phyloP scores from a whole-genome alignment of 2,888 invertebrate genomes.

The Erebia palarica region DNA sequence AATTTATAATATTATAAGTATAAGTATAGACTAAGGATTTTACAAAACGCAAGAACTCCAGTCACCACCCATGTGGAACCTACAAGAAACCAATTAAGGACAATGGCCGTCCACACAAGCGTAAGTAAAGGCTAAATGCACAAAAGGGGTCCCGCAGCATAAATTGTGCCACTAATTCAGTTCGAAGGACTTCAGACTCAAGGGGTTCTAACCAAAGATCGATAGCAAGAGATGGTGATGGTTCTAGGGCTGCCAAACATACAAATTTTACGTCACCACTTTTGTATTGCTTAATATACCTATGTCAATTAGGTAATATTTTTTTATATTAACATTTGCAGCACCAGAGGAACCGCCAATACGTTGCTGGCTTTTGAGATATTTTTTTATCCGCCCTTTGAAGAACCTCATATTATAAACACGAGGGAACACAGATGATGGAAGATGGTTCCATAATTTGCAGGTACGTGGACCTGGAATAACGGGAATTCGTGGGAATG shows the following conservation, averaged over 20 bases:
- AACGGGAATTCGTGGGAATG: too few species aligned
- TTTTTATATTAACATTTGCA: too few species aligned
- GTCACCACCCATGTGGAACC: not conserved
- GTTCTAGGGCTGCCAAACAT: conserved; percentile 42
- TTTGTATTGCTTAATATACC: too few species aligned
- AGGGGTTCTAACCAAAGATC: conserved; percentile 75
- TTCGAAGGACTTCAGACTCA: conserved; percentile 67
- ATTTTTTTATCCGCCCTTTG: too few species aligned
- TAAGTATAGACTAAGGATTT: not conserved
- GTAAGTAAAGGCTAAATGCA: conserved; percentile 39
- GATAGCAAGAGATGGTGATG: conserved; percentile 76
- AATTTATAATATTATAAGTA: too few species aligned
- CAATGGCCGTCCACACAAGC: conserved; percentile 38
- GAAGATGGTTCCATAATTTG: too few species aligned
- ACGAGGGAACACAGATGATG: too few species aligned
- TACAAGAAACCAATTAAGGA: conserved; percentile 42
- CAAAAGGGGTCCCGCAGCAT: conserved; percentile 50
- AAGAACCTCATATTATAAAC: too few species aligned
- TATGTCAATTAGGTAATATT: too few species aligned
- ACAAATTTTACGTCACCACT: not conserved
- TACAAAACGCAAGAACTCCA: not conserved
- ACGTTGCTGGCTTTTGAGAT: too few species aligned
- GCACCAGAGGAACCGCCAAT: too few species aligned
- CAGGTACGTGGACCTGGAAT: too few species aligned
- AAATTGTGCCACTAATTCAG: conserved; percentile 74